Conservation (phyloP, 2,888 invertebrate species). For the Pachymerium ferrugineum region DNA sequence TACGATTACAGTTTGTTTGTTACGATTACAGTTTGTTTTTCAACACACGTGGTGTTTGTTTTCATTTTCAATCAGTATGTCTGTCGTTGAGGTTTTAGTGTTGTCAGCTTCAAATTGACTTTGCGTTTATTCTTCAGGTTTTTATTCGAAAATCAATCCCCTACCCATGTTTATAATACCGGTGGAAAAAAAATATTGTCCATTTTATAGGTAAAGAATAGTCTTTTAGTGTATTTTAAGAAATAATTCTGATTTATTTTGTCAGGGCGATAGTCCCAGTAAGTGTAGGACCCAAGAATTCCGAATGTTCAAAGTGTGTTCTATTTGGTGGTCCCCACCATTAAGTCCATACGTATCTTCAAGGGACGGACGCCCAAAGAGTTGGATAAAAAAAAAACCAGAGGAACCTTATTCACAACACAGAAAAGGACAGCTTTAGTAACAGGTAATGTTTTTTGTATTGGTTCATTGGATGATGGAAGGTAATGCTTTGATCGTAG, state of each 20-base stretch:
- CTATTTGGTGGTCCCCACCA: slow-evolving; percentile 92
- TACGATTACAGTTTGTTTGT: no score
- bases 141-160: slow-evolving; percentile 96
- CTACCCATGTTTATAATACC: slow-evolving; percentile 97
- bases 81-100: background rate
- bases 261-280: slow-evolving; percentile 82
- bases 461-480: background rate
- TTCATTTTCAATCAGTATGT: no score
- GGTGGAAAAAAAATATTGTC: slow-evolving; percentile 98
- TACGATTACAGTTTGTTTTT: no score
- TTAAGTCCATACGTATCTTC: slow-evolving; percentile 79
- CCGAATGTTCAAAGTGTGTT: slow-evolving; percentile 92
- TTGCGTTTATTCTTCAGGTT: slow-evolving; percentile 56
- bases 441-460: slow-evolving; percentile 36
- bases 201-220: slow-evolving; percentile 59
- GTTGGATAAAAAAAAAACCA: slow-evolving; percentile 60
- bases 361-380: slow-evolving; percentile 98
- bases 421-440: slow-evolving; percentile 54
- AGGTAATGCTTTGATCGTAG: slow-evolving; percentile 50
- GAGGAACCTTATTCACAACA: slow-evolving; percentile 58
- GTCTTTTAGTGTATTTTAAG: background rate
- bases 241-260: no score
- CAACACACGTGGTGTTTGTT: no score
- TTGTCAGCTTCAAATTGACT: background rate
- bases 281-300: slow-evolving; percentile 88